A percentile compares a stretch with the other conserved stretches of the same genome.
Evolutionary conservation across 2,888 invertebrate species (phyloP).

Genomic region (Drosophila flavopinicola): DNA sequence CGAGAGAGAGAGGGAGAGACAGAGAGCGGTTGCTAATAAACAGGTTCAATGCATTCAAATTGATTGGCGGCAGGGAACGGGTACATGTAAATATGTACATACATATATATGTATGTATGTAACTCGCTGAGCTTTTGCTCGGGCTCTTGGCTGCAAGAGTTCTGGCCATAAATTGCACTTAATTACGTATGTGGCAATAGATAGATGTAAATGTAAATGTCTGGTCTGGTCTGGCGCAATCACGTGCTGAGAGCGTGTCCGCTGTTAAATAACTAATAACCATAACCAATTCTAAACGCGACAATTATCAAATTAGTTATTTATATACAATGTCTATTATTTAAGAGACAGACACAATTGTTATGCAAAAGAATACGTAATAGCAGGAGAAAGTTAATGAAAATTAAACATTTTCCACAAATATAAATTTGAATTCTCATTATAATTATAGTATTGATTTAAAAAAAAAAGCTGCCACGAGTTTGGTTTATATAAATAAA

Average conservation of each 20-base stretch:
- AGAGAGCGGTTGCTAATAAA: constrained; percentile 32
- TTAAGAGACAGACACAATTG: too few species aligned
- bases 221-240: background rate
- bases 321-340: too few species aligned
- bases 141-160: constrained; percentile 14
- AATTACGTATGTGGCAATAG: constrained; percentile 39
- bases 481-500: too few species aligned
- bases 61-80: constrained; percentile 36
- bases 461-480: too few species aligned
- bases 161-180: constrained; percentile 62
- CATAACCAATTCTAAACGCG: constrained; percentile 15
- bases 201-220: constrained; percentile 13
- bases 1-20: background rate
- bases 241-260: constrained; percentile 52
- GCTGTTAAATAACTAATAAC: constrained; percentile 12
- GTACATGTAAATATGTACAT: too few species aligned
- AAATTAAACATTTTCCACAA: too few species aligned
- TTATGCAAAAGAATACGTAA: too few species aligned
- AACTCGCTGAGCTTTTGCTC: background rate
- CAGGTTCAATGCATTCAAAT: constrained; percentile 75
- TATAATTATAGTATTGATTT: too few species aligned
- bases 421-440: too few species aligned
- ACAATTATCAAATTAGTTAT: constrained; percentile 2
- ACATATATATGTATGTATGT: too few species aligned
- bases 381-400: too few species aligned